Conservation (phyloP, 2,113 vertebrate species). For the Lophotis ruficrista region DNA sequence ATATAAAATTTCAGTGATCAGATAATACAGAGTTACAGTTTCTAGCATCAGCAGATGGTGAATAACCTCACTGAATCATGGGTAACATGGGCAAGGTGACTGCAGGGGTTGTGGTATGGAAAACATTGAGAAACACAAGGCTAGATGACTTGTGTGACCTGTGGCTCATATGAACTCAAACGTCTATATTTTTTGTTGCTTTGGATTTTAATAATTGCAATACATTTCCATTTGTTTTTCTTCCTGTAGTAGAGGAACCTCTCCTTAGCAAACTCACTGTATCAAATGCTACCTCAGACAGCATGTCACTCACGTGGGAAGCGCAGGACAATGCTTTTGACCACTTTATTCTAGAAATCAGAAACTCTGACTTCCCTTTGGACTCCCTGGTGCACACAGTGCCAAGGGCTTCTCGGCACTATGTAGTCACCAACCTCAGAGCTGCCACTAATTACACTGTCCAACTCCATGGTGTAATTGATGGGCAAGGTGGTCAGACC, state of each 20-base stretch:
- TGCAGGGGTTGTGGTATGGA: not conserved
- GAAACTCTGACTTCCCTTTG: constrained; percentile 81
- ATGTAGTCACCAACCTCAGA: constrained; percentile 80
- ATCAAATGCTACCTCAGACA: constrained; percentile 85
- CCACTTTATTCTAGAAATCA: constrained; percentile 87
- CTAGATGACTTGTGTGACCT: not conserved
- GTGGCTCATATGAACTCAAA: not conserved
- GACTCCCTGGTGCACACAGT: constrained; percentile 78
- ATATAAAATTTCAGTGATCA: not conserved
- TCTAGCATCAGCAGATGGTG: not conserved
- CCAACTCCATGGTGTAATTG: constrained; percentile 81
- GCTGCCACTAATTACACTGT: constrained; percentile 80
- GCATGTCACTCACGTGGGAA: constrained; percentile 82
- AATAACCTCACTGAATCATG: not conserved
- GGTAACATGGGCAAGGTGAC: not conserved
- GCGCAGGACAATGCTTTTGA: constrained; percentile 81
- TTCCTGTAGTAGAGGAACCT: constrained; percentile 80
- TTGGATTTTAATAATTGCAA: constrained; percentile 54
- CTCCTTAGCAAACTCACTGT: constrained; percentile 86
- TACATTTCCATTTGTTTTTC: constrained; percentile 71
- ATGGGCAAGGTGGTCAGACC: constrained; percentile 73
- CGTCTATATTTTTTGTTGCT: not conserved
- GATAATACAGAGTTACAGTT: not conserved
- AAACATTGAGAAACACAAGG: not conserved
- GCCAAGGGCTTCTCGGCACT: constrained; percentile 63